Evolutionary conservation across 2,113 vertebrate genomes (phyloP), one percentile per base, ranked within the genome.

Genomic region (Heterotis niloticus): DNA sequence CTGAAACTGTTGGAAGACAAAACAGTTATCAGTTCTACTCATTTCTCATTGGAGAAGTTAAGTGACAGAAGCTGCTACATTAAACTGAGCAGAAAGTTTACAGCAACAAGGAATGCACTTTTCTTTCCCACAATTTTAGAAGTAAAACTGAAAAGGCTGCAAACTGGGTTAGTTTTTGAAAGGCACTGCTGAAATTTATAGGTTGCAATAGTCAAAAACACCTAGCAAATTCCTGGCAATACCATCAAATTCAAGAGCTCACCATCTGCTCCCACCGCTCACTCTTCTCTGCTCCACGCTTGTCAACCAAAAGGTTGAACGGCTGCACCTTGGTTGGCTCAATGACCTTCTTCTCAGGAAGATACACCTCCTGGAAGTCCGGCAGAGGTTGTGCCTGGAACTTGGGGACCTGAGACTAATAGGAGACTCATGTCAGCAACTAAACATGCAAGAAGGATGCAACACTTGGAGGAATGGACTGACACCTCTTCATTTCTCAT

Each of bases 381-480:
- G 97, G 98, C 64, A 98, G 84, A 0, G 87, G 95, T 13, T 90
- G 88, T 0, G 98, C 96, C 86, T 96, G 98, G 86, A 99, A 99
- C 81, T 93, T 94, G 0, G 94, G 94, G 0, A 94, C 86, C 98
- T 99, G 81, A 60, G 51, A 57, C 9, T 0, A 10, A 24, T 17
- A 65, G 9, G 3, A 62, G 10, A 66, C 5, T 18, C 28, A 14
- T 44, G 24, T 68, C 10, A 76, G 14, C 10, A 18, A n/a, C 18
- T 62, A 17, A 62, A 18, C 26, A 57, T 56, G 7, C 13, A 16
- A 69, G 12, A 1, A 26, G 18, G 57, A 28, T 20, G 51, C 5
- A 20, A 56, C 23, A 24, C 51, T 26, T n/a, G 5, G 23, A 57
- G 11, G 66, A 1, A 5, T 56, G 59, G 26, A 44, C 18, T 11